These are phyloP conservation scores for Leptodactylus fallax DNA, from an alignment of 2,797 vertebrate species.

Conservation along the genomic window DNA sequence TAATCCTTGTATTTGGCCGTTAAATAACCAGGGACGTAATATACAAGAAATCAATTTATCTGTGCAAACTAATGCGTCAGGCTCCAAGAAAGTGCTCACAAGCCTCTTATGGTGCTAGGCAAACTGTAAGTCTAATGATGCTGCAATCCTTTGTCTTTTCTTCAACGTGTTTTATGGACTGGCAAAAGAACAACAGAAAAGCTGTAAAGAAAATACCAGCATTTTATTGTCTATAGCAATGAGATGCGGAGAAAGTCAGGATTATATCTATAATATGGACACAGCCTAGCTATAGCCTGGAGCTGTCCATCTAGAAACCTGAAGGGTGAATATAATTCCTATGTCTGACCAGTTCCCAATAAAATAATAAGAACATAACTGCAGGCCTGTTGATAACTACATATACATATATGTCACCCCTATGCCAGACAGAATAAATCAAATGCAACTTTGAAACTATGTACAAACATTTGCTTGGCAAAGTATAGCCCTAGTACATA, in stretches of 20 bases:
- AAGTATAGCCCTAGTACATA: neutral
- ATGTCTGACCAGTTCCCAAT: neutral
- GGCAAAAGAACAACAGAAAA: slow-evolving; percentile 43
- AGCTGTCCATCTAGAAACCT: neutral
- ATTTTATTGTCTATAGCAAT: neutral
- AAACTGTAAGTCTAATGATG: neutral
- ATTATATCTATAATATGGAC: neutral
- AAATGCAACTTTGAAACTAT: neutral
- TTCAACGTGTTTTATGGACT: slow-evolving; percentile 44
- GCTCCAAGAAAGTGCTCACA: slow-evolving; percentile 25
- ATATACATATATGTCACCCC: neutral
- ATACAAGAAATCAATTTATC: slow-evolving; percentile 43
- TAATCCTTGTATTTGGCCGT: slow-evolving; percentile 18
- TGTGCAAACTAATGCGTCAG: slow-evolving; percentile 7
- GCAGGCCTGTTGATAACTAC: too few relatives aligned
- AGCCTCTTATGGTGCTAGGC: neutral
- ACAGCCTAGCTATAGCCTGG: neutral
- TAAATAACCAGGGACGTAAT: slow-evolving; percentile 36
- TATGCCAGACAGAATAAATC: neutral
- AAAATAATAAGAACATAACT: neutral
- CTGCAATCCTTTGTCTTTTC: slow-evolving; percentile 28
- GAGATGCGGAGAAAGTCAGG: neutral
- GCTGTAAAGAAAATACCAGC: slow-evolving; percentile 29
- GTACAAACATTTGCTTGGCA: neutral
- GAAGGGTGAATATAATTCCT: neutral